These are phyloP conservation scores for Spongilla lacustris DNA, from an alignment of 37 sponge, comb jelly and placozoan genomes.

Conservation along the genomic window DNA sequence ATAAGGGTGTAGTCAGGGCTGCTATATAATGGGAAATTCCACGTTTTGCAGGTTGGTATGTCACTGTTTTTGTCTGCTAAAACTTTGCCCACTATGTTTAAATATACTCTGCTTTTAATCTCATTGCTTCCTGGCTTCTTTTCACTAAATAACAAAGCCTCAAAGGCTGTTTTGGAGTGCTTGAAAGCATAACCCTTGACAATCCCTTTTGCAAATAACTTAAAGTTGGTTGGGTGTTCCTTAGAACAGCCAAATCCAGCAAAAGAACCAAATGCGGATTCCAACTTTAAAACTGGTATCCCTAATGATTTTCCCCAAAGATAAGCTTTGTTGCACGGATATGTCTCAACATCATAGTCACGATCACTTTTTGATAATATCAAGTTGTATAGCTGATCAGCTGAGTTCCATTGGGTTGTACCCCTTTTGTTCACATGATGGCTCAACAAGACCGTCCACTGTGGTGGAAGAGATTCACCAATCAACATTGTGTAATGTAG, in stretches of 20 bases:
- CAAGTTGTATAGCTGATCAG: not conserved
- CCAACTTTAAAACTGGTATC: slow-evolving; percentile 1
- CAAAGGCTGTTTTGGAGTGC: not conserved
- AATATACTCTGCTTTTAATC: not conserved
- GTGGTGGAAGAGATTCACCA: slow-evolving; percentile 1
- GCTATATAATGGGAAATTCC: slow-evolving; percentile 1
- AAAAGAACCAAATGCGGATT: not conserved
- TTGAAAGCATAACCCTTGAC: not conserved
- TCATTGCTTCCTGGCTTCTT: not conserved
- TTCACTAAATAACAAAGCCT: not conserved
- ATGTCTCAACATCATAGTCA: slow-evolving; percentile 1
- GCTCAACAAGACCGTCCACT: not conserved
- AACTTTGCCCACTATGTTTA: not conserved
- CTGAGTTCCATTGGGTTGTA: not conserved
- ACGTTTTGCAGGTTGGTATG: not conserved
- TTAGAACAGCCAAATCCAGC: slow-evolving; percentile 1
- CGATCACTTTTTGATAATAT: slow-evolving; percentile 1
- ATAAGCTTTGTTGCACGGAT: not conserved
- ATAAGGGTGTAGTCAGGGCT: not conserved
- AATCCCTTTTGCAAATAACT: slow-evolving; percentile 1
- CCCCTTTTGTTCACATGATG: not conserved
- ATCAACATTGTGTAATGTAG: slow-evolving; percentile 1
- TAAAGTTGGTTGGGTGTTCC: slow-evolving; percentile 1
- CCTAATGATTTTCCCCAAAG: not conserved
- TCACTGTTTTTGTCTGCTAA: not conserved